These are phyloP conservation scores for Micromys minutus DNA, from an alignment of 2,113 vertebrate genomes.

Conservation along the genomic window DNA sequence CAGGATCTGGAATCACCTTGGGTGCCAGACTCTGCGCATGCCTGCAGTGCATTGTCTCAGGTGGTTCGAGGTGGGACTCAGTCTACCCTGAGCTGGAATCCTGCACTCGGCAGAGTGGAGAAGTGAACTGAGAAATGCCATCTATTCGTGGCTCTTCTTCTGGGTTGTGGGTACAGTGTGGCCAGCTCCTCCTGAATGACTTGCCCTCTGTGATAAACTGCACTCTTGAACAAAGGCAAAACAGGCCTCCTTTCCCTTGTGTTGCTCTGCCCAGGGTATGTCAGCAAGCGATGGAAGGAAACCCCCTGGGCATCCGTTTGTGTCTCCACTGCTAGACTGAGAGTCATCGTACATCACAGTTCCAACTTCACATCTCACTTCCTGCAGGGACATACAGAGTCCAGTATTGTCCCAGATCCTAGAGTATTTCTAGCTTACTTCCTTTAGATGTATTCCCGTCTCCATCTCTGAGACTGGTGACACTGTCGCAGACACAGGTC, in stretches of 20 bases:
- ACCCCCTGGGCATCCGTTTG: not conserved
- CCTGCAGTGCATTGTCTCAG: no score
- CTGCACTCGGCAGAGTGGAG: not conserved
- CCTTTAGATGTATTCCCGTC: not conserved
- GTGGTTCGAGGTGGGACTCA: not conserved
- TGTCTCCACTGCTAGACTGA: not conserved
- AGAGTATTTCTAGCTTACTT: not conserved
- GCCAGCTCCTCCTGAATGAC: not conserved
- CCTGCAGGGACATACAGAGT: not conserved
- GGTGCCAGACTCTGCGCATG: not conserved
- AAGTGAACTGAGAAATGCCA: not conserved
- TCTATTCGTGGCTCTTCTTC: not conserved
- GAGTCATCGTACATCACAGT: not conserved
- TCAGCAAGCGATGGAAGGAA: not conserved
- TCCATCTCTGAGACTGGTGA: not conserved
- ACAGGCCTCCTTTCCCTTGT: not conserved
- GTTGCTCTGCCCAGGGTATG: not conserved
- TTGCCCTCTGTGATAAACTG: not conserved
- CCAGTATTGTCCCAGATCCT: not conserved
- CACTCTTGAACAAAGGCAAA: not conserved
- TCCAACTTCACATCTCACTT: not conserved
- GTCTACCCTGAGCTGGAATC: not conserved
- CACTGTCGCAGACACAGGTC: not conserved
- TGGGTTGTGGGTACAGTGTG: not conserved
- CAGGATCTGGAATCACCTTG: not conserved